Percentiles rank a stretch among this genome's conserved stretches.
These are phyloP conservation scores for Drosophila imparisetae DNA, from an alignment of 2,888 invertebrate species.

Conservation along the genomic window DNA sequence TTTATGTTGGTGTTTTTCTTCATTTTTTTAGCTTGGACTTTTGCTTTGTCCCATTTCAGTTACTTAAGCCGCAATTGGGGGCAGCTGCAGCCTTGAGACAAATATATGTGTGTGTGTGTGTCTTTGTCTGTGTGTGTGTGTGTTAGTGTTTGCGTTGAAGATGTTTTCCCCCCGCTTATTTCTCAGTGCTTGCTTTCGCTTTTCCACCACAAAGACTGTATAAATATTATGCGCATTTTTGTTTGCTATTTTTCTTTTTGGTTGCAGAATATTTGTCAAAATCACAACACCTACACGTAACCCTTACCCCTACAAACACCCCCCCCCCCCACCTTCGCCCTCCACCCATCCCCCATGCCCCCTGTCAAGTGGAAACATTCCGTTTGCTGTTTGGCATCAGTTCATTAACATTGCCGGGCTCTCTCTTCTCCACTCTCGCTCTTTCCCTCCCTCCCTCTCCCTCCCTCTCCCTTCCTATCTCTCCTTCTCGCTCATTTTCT, in stretches of 20 bases:
- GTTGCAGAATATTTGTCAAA: conserved; percentile 19
- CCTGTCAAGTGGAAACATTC: background rate
- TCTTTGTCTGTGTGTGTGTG: conserved; percentile 1
- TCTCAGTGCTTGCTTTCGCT: conserved; percentile 44
- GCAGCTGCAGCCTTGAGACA: conserved; percentile 53
- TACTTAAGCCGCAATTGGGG: conserved; percentile 26
- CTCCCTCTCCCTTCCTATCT: background rate
- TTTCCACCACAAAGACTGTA: conserved; percentile 33
- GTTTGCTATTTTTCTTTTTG: conserved; percentile 21
- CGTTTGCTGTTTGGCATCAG: conserved; percentile 32
- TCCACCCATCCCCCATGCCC: background rate
- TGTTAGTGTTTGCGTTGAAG: background rate
- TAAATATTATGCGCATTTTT: conserved; percentile 28
- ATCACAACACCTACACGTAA: background rate
- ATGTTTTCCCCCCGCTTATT: conserved; percentile 18
- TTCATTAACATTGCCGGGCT: conserved; percentile 54
- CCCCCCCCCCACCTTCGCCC: background rate
- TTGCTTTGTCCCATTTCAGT: conserved; percentile 45
- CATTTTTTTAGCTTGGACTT: conserved; percentile 1
- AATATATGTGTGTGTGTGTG: conserved; percentile 21
- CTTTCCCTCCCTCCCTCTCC: background rate
- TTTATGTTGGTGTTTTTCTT: background rate
- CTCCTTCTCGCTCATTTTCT: background rate
- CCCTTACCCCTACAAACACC: background rate
- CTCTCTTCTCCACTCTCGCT: background rate